These are phyloP conservation scores for Folsomia manolachei DNA, from an alignment of 2,888 invertebrate genomes.

Conservation along the genomic window DNA sequence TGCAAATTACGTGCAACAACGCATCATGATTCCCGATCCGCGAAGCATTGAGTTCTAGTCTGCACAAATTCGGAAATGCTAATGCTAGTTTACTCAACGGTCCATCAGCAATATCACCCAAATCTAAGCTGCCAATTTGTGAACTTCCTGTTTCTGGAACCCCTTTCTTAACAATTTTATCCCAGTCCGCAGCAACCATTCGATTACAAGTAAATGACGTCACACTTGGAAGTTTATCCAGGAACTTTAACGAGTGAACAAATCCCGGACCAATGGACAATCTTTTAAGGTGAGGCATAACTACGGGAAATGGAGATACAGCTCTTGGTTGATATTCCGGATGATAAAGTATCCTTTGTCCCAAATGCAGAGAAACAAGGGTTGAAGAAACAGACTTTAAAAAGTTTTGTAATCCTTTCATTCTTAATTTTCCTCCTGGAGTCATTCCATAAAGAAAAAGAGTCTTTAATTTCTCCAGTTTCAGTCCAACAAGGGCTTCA, in stretches of 20 bases:
- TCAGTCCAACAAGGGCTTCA: not conserved
- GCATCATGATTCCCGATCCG: constrained; percentile 6
- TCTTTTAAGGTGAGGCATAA: not conserved
- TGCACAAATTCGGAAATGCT: not conserved
- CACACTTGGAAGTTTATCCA: not conserved
- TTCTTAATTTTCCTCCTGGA: constrained; percentile 2
- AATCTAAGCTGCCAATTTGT: not conserved
- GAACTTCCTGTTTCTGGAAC: not conserved
- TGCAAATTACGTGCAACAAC: not conserved
- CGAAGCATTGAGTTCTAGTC: constrained; percentile 4
- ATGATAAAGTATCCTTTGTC: constrained; percentile 2
- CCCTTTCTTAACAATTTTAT: not conserved
- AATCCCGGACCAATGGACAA: constrained; percentile 13
- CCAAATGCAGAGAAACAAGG: constrained; percentile 3
- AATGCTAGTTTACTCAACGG: not conserved
- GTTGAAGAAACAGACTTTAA: constrained; percentile 1
- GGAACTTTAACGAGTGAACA: constrained; percentile 3
- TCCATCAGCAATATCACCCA: not conserved
- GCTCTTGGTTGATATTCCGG: constrained; percentile 1
- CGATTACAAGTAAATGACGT: not conserved
- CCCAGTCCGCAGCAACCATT: not conserved
- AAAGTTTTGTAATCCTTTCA: not conserved
- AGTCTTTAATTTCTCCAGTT: not conserved
- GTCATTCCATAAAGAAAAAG: constrained; percentile 11
- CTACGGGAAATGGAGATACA: constrained; percentile 10